Evolutionary conservation across 2,797 vertebrate genomes (phyloP).

Genomic region (Cygnus olor): DNA sequence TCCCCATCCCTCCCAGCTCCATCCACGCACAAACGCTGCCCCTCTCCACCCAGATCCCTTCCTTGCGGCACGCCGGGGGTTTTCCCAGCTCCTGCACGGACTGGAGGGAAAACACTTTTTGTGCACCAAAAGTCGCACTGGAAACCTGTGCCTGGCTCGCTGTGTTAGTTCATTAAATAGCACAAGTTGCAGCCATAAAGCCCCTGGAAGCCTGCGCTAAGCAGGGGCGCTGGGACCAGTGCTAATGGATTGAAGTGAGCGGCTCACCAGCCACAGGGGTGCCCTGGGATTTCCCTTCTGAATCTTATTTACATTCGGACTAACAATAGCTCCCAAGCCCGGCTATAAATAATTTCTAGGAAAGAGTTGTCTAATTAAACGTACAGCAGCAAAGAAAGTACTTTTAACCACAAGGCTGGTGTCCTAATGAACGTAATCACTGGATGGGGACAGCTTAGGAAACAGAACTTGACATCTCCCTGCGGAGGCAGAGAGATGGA

Average conservation of each 20-base stretch:
- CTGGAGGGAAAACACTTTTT: neutral
- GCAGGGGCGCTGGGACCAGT: conserved; percentile 31
- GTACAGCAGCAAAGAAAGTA: conserved; percentile 78
- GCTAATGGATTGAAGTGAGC: conserved; percentile 63
- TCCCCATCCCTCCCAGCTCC: no score
- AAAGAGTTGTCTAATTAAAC: conserved; percentile 85
- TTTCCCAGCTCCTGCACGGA: neutral
- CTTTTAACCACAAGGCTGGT: conserved; percentile 79
- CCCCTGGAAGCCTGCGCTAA: conserved; percentile 48
- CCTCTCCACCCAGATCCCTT: neutral
- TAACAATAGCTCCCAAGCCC: conserved; percentile 80
- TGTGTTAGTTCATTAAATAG: conserved; percentile 54
- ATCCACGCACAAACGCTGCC: neutral
- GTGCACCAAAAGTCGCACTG: conserved; percentile 14
- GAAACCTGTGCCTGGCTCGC: conserved; percentile 9
- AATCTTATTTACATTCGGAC: conserved; percentile 84
- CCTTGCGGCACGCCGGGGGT: neutral
- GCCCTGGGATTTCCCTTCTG: conserved; percentile 76
- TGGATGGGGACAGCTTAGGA: conserved; percentile 81
- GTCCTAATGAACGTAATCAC: conserved; percentile 84
- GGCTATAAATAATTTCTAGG: conserved; percentile 85
- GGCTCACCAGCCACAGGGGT: conserved; percentile 63
- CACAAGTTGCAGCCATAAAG: conserved; percentile 31
- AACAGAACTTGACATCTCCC: conserved; percentile 76
- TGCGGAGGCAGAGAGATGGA: conserved; percentile 64